Conservation (phyloP, 2,888 invertebrate species). For the Melieria picta region DNA sequence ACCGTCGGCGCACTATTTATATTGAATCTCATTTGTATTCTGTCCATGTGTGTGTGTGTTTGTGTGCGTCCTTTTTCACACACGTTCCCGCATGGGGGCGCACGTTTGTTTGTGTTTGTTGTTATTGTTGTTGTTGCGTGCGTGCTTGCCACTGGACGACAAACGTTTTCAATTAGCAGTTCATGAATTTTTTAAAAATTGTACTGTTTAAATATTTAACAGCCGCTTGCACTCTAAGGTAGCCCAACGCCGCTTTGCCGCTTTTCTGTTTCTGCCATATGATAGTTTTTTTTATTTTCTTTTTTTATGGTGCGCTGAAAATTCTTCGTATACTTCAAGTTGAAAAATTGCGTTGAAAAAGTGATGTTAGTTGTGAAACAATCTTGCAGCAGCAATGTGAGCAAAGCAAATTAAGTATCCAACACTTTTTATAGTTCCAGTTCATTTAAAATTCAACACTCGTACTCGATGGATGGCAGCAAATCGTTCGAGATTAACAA, state of each 20-base stretch:
- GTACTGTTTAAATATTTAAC: constrained; percentile 41
- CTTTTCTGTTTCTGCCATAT: neutral
- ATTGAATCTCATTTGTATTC: neutral
- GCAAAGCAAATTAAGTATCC: no score
- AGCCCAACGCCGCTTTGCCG: neutral
- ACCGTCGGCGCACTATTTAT: neutral
- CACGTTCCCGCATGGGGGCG: constrained; percentile 25
- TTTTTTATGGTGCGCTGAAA: no score
- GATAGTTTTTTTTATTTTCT: no score
- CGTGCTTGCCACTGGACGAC: constrained; percentile 48
- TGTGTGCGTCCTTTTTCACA: neutral
- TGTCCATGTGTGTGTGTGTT: neutral
- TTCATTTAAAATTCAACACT: no score
- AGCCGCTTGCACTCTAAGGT: neutral
- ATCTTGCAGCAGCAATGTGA: no score
- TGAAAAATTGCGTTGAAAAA: no score
- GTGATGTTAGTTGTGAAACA: no score
- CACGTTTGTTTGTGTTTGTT: constrained; percentile 2
- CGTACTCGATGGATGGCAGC: no score
- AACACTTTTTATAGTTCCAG: no score
- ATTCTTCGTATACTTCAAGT: no score
- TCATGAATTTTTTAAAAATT: constrained; percentile 59
- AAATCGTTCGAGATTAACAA: no score
- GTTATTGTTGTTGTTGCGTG: constrained; percentile 5
- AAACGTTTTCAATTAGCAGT: constrained; percentile 64